Percentiles rank a stretch among this genome's conserved stretches.
Evolutionary conservation across 2,113 vertebrate species (phyloP).

Genomic region (Muscicapa adusta): DNA sequence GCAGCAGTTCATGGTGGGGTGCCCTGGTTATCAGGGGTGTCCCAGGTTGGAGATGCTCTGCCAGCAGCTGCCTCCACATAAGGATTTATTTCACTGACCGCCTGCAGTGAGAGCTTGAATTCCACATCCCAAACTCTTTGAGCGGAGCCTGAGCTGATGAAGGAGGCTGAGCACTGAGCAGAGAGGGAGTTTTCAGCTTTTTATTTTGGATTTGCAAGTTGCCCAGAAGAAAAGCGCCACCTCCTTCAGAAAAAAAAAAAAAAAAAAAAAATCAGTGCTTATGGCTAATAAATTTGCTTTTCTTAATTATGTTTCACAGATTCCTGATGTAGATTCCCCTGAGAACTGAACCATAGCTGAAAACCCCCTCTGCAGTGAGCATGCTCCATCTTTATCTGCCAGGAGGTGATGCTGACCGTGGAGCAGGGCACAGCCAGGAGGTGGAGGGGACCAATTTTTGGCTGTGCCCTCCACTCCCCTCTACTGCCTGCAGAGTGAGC

Average conservation of each 20-base stretch:
- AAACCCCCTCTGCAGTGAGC: neutral
- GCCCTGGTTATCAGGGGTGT: neutral
- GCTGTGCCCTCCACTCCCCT: neutral
- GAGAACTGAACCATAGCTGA: neutral
- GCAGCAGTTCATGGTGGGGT: neutral
- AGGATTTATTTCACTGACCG: neutral
- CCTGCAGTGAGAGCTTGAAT: neutral
- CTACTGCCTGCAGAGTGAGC: rapidly evolving
- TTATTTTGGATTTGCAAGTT: neutral
- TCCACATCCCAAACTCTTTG: neutral
- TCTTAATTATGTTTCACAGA: neutral
- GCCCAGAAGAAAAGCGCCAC: neutral
- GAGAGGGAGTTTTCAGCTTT: neutral
- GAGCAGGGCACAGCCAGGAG: neutral
- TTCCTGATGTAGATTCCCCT: neutral
- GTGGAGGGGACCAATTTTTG: rapidly evolving
- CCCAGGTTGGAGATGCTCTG: neutral
- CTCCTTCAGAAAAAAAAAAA: neutral
- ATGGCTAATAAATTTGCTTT: neutral
- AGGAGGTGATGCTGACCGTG: neutral
- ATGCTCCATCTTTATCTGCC: rapidly evolving
- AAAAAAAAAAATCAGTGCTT: neutral
- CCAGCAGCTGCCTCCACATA: neutral
- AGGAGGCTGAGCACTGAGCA: neutral
- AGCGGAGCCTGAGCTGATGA: neutral